Conservation (phyloP, 1,140 invertebrate species). For the Pogonomyrmex barbatus region DNA sequence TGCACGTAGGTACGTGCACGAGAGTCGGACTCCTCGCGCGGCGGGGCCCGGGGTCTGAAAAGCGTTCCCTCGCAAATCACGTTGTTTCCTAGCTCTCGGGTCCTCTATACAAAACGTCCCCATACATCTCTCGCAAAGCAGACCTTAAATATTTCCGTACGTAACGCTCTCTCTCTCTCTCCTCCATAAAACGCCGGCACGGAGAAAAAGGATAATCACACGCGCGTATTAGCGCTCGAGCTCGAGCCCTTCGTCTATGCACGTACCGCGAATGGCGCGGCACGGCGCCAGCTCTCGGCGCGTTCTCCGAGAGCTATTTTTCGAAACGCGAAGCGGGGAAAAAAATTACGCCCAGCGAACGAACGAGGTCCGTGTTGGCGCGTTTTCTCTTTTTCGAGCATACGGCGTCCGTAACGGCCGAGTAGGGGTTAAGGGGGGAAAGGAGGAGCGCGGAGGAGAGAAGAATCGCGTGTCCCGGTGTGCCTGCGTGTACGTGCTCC, state of each 20-base stretch:
- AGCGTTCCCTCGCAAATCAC: constrained; percentile 62
- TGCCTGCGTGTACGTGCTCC: constrained; percentile 58
- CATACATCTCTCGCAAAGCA: constrained; percentile 63
- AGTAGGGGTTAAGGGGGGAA: constrained; percentile 45
- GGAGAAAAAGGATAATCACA: constrained; percentile 73
- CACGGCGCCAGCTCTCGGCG: neutral
- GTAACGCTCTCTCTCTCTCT: constrained; percentile 38
- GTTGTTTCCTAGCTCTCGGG: constrained; percentile 44
- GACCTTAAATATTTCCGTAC: constrained; percentile 76
- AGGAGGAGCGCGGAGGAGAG: constrained; percentile 15
- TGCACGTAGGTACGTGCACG: constrained; percentile 31
- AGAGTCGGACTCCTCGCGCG: constrained; percentile 30
- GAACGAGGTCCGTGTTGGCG: constrained; percentile 59
- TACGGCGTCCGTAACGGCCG: constrained; percentile 34
- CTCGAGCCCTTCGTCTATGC: constrained; percentile 59
- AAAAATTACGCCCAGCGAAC: constrained; percentile 65
- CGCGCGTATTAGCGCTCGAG: constrained; percentile 68
- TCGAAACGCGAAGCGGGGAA: constrained; percentile 66
- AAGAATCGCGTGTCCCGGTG: constrained; percentile 62
- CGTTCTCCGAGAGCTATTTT: constrained; percentile 68
- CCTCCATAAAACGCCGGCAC: constrained; percentile 51
- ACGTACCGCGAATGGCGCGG: constrained; percentile 24
- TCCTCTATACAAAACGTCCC: constrained; percentile 54
- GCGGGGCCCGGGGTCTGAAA: constrained; percentile 25
- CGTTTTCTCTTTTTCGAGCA: constrained; percentile 59